Conservation (phyloP, 2,797 vertebrate genomes). For the Pangasius larnaudii region DNA sequence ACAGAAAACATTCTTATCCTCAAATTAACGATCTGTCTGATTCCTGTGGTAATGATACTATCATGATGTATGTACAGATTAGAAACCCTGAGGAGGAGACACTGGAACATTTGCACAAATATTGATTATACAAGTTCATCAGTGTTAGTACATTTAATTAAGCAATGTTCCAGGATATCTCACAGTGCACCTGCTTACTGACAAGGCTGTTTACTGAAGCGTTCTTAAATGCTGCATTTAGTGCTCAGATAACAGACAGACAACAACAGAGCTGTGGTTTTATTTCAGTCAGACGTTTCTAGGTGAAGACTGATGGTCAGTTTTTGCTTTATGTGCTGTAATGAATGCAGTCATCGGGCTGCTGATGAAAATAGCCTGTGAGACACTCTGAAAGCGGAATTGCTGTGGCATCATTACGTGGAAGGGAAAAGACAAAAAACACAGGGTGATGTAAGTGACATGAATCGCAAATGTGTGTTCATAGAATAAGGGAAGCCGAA, state of each 20-base stretch:
- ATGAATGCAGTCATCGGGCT: not conserved
- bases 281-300: not conserved
- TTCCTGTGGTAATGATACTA: not conserved
- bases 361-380: not conserved
- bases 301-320: no score
- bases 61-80: not conserved
- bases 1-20: constrained; percentile 1
- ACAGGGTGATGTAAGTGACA: constrained; percentile 34
- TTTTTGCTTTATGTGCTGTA: not conserved
- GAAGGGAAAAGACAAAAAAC: not conserved
- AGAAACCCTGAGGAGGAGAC: not conserved
- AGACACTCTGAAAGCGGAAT: constrained; percentile 31
- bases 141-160: constrained; percentile 1
- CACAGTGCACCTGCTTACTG: not conserved
- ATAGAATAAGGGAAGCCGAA: constrained; percentile 41
- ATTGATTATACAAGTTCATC: constrained; percentile 9
- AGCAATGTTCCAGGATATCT: not conserved
- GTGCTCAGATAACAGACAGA: not conserved
- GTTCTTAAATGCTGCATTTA: not conserved
- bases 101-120: constrained; percentile 23
- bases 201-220: not conserved
- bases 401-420: not conserved
- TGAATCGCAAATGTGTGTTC: constrained; percentile 21
- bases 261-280: not conserved
- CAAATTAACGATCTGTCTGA: not conserved